Base-by-base conservation (phyloP, 2,797 vertebrate genomes). In the Sardinella longiceps region DNA sequence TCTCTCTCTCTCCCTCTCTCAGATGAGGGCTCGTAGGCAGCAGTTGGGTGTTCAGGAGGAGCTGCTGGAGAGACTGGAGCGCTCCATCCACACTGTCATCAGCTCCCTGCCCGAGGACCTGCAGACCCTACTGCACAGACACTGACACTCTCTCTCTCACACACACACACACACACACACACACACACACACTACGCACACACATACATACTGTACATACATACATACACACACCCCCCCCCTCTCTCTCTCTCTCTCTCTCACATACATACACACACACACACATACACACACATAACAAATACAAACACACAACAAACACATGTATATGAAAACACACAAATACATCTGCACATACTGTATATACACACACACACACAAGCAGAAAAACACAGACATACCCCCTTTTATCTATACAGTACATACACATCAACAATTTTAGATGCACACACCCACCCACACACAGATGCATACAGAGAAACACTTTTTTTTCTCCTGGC, bases 71-170 rank as follows among this genome's bases (percentile, higher is more conserved):
- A 94, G 91, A 23, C 93, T 97, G 56, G 91, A 93, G 2, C 84
- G 90, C 3, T 95, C 95, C 70, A 92, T 98, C 0, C 87, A 92
- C 58, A 94, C 91, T 2, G 81, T 95, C 86, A 92, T 97, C 1
- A 53, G 89, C 83, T 96, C 96, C 0, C 91, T 99, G 87, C 97
- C 97, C 0, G 90, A 92, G 85, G 97, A 98, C 84, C 95, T 99
- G 82, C 97, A 97, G 93, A 53, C 93, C 0, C 92, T 97, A 63
- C 93, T 98, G 81, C 92, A 93, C 85, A 92, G 94, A 85, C 93
- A 91, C 87, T 95, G 91, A 96, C 81, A 46, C 58, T 63, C 23
- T 63, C 43, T n/a, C 82, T 51, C 33, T 37, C 53, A 70, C 30
- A 70, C 63, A 37, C 30, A 70, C 63, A 70, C 30, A 70, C n/a